Percentiles rank a stretch among this genome's conserved stretches.
Evolutionary conservation across 2,113 vertebrate genomes (phyloP).

Genomic region (Calidris pugnax): DNA sequence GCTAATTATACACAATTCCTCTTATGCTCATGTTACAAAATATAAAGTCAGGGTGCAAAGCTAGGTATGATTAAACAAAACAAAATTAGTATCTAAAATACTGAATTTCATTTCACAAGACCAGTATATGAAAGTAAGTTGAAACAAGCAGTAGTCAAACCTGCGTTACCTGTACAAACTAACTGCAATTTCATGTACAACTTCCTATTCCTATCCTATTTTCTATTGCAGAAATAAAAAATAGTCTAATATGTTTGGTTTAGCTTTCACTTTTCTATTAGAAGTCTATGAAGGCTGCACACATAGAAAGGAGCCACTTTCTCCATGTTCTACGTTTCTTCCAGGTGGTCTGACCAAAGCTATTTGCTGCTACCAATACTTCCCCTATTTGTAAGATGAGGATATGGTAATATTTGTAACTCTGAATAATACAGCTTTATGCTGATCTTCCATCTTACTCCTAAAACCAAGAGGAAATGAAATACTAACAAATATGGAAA

Average conservation of each 20-base stretch:
- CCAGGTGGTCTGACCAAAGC: background rate
- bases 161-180: background rate
- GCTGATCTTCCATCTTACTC: background rate
- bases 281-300: background rate
- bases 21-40: constrained; percentile 8
- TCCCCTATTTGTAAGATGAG: background rate
- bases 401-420: background rate
- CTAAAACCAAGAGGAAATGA: background rate
- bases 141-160: background rate
- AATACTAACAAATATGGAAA: constrained; percentile 47
- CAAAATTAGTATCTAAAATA: background rate
- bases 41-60: background rate
- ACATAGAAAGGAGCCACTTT: background rate
- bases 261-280: background rate
- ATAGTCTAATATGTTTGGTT: background rate
- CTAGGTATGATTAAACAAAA: background rate
- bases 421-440: background rate
- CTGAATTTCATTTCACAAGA: background rate
- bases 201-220: background rate
- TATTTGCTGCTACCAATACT: background rate
- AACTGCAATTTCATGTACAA: background rate
- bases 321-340: background rate
- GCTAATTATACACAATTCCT: constrained; percentile 38
- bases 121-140: background rate
- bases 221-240: background rate